These are phyloP conservation scores for Neolamprologus sp. DNA, from an alignment of 2,113 vertebrate species.

Conservation along the genomic window DNA sequence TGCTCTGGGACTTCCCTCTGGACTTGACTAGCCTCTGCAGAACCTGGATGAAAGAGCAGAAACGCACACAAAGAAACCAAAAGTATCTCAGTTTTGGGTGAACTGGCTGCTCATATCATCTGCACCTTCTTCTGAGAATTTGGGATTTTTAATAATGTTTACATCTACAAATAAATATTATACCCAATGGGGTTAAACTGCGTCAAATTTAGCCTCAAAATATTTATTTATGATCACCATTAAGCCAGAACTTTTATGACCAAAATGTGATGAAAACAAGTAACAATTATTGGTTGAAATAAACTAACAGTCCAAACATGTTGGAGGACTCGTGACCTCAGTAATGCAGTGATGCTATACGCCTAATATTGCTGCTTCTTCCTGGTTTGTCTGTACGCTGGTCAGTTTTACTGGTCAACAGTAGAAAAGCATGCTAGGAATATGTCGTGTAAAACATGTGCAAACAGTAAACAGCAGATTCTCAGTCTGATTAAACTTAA, in stretches of 20 bases:
- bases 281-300: not conserved
- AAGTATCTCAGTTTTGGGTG: not conserved
- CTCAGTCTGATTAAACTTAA: not conserved
- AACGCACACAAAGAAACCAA: not conserved
- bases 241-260: not conserved
- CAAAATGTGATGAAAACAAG: not conserved
- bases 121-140: not conserved
- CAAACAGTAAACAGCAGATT: not conserved
- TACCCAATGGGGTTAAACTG: accelerated
- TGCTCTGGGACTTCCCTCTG: slow-evolving; percentile 93
- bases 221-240: not conserved
- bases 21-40: slow-evolving; percentile 93
- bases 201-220: not conserved
- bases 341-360: not conserved
- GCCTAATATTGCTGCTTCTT: not conserved
- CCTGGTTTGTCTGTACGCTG: not conserved
- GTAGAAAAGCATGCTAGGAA: not conserved
- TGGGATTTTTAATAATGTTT: not conserved
- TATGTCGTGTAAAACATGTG: not conserved
- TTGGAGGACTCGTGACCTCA: not conserved
- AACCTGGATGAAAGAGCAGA: slow-evolving; percentile 70
- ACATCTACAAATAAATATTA: not conserved
- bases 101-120: not conserved
- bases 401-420: not conserved
- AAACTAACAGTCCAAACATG: not conserved